Evolutionary conservation across 2,888 invertebrate genomes (phyloP), one percentile per base, ranked within the genome.

Genomic region (Microchrysa polita): DNA sequence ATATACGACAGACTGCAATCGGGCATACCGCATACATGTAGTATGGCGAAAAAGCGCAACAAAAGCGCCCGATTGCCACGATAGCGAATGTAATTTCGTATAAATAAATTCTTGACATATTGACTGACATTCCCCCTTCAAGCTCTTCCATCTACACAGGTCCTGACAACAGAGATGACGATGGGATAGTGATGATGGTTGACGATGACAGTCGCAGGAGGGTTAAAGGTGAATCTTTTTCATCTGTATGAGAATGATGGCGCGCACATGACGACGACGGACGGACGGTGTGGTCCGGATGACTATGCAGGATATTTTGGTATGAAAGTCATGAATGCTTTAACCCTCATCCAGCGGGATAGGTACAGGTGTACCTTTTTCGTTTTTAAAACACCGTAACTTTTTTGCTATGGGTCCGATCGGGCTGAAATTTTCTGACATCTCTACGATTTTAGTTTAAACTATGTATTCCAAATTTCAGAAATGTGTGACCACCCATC

Each of bases 51-150:
- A 65, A 65, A 65, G 65, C 65, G 65, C 65, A 65, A 65, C 65
- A 65, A 44, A n/a, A 16, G 65, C 65, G 65, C 48, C n/a, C 65
- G 48, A 65, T 65, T 65, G 65, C 63, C 63, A 40, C 42, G 55
- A 48, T 22, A 22, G 44, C 22, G 14, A 7, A 16, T 65, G 65
- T 65, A 65, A 65, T 65, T 65, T 65, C 34, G 65, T 34, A n/a
- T n/a, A 44, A 65, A 65, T 65, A 48, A 65, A 65, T 65, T 65
- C 65, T 48, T 65, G 65, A 65, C 65, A 65, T 65, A 65, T 65
- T 65, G 65, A 65, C 65, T 65, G 65, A 65, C 65, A 48, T 44
- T 44, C 20, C 44, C 40, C n/a, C n/a, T n/a, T n/a, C n/a, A n/a
- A n/a, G n/a, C n/a, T n/a, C n/a, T n/a, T n/a, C n/a, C n/a, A n/a